Percentiles rank a stretch among this genome's conserved stretches.
Conservation (phyloP, 2,113 vertebrate genomes). For the Sakesphorus luctuosus region DNA sequence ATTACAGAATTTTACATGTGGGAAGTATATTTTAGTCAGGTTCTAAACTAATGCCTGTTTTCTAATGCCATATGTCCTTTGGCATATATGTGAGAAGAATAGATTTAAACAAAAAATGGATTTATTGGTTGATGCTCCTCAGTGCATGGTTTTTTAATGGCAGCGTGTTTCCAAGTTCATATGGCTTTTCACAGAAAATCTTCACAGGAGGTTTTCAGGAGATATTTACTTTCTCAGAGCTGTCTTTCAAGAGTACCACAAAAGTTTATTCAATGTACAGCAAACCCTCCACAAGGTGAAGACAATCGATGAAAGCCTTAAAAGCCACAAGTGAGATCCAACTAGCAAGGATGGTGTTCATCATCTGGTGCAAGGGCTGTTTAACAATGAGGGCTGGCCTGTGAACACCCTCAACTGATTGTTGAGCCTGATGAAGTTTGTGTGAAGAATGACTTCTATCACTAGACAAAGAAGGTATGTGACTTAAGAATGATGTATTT, state of each 20-base stretch:
- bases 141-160: not conserved
- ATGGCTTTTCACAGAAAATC: not conserved
- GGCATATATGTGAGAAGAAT: not conserved
- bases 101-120: not conserved
- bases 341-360: too few species aligned
- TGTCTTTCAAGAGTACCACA: not conserved
- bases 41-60: not conserved
- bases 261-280: not conserved
- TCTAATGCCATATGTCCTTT: not conserved
- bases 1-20: not conserved
- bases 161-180: not conserved
- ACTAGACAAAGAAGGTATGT: not conserved
- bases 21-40: not conserved
- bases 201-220: not conserved
- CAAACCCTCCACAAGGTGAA: not conserved
- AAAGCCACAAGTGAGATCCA: not conserved
- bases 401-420: fast-evolving
- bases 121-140: not conserved
- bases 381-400: not conserved
- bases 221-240: not conserved
- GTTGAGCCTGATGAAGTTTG: not conserved
- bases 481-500: not conserved
- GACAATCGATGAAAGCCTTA: not conserved
- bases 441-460: not conserved
- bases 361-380: not conserved